A percentile compares a stretch with the other conserved stretches of the same genome.
Conservation (phyloP, 2,113 vertebrate species). For the Entomyzon cyanotis region DNA sequence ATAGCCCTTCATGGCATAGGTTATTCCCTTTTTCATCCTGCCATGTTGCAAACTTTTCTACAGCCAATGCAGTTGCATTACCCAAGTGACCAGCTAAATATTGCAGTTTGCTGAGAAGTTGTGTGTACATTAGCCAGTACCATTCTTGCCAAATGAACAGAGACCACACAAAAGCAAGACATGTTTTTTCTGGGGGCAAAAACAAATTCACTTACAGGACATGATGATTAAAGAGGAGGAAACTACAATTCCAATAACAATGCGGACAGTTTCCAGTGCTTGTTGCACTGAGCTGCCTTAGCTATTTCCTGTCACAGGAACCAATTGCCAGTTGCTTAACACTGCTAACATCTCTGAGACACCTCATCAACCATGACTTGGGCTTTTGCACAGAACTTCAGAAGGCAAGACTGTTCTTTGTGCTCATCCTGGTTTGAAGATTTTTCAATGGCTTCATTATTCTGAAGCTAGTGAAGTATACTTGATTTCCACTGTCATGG, state of each 20-base stretch:
- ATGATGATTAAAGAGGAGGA: not conserved
- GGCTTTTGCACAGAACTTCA: not conserved
- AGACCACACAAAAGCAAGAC: not conserved
- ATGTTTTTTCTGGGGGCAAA: not conserved
- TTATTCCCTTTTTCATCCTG: not conserved
- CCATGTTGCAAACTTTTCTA: not conserved
- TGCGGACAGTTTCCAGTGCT: not conserved
- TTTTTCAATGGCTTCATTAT: slow-evolving; percentile 34
- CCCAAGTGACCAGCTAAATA: not conserved
- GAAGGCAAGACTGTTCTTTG: slow-evolving; percentile 36
- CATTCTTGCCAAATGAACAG: not conserved
- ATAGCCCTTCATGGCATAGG: not conserved
- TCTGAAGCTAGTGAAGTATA: not conserved
- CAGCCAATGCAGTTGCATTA: not conserved
- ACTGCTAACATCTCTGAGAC: slow-evolving; percentile 23
- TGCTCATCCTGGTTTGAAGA: slow-evolving; percentile 10
- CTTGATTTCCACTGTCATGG: not conserved
- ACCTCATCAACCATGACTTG: slow-evolving; percentile 5
- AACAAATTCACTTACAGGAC: not conserved
- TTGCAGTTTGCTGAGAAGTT: not conserved
- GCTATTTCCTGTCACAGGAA: slow-evolving; percentile 38
- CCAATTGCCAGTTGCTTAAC: slow-evolving; percentile 1
- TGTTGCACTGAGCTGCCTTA: not conserved
- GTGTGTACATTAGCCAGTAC: not conserved
- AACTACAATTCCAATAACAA: slow-evolving; percentile 18